Evolutionary conservation across 2,113 vertebrate species (phyloP), one percentile per base, ranked within the genome.

Genomic region (Toxostoma redivivum): DNA sequence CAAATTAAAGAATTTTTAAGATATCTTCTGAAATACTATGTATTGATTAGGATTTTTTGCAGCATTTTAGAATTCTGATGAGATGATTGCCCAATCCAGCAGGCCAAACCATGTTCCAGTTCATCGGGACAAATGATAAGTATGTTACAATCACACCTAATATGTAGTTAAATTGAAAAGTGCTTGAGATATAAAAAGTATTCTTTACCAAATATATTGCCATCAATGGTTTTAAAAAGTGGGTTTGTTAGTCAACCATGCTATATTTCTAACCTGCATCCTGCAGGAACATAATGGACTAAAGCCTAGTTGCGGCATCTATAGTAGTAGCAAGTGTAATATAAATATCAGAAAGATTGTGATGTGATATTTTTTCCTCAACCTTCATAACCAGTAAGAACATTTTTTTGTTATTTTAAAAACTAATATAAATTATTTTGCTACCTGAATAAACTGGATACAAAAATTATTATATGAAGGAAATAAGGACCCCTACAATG

Each of bases 401-500:
- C 51, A 72, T 86, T 57, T 65, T 87, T 69, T 71, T 31, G 18
- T 50, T 15, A 67, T 30, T 88, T 93, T 76, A 69, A 90, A 85
- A 92, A 40, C 45, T 11, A 85, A 45, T 28, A 73, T 61, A 87
- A 53, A 2, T 10, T 0, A 80, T 74, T 86, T 77, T 78, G 4
- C 87, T 92, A 67, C 45, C 67, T 58, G 62, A 92, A 81, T 86
- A 87, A 91, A 67, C 62, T 88, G 40, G 42, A 56, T 72, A 45
- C 12, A 91, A 82, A 94, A 84, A 57, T 87, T 78, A 84, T 44
- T 71, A 61, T 64, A 82, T 50, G 72, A 97, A 96, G 84, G 53
- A 95, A 91, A 76, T 74, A 94, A 91, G 77, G 85, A 93, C 57
- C 21, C 16, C 11, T 72, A 57, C 61, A 83, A 94, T 91, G 66